Conservation (phyloP, 2,797 vertebrate species). For the Botia kubotai region DNA sequence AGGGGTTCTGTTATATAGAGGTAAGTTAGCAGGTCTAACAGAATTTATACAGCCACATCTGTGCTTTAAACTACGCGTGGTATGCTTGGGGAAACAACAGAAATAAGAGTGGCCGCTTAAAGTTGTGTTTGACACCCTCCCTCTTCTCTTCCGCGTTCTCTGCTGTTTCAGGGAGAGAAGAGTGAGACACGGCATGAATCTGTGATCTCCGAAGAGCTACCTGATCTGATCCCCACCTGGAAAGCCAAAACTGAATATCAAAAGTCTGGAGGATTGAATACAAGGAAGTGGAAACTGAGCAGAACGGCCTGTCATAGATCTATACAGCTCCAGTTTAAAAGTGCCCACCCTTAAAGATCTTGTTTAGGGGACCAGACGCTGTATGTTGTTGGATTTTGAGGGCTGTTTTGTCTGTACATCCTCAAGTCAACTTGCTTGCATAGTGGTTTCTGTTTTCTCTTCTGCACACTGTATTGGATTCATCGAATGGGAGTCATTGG, state of each 20-base stretch:
- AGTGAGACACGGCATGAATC: conserved; percentile 76
- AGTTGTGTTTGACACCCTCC: conserved; percentile 83
- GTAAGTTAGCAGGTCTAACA: conserved; percentile 57
- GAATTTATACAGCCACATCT: not conserved
- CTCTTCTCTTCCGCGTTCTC: conserved; percentile 74
- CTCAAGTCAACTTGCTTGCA: not conserved
- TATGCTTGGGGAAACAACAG: conserved; percentile 39
- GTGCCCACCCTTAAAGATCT: not conserved
- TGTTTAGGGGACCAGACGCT: not conserved
- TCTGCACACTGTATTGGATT: not conserved
- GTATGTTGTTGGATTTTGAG: not conserved
- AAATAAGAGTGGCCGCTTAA: conserved; percentile 64
- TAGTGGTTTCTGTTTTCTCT: conserved; percentile 1
- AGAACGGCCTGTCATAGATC: conserved; percentile 70
- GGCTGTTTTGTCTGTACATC: not conserved
- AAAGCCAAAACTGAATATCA: not conserved
- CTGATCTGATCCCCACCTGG: conserved; percentile 59
- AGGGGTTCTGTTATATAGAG: conserved; percentile 64
- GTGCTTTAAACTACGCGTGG: not conserved
- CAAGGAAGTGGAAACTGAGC: conserved; percentile 77
- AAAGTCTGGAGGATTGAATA: conserved; percentile 70
- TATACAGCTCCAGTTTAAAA: not conserved
- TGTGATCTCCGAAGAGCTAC: conserved; percentile 77
- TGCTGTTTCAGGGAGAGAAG: conserved; percentile 76
- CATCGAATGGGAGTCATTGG: not conserved